Conservation (phyloP, 2,797 vertebrate species). For the Chaenodraco wilsoni region DNA sequence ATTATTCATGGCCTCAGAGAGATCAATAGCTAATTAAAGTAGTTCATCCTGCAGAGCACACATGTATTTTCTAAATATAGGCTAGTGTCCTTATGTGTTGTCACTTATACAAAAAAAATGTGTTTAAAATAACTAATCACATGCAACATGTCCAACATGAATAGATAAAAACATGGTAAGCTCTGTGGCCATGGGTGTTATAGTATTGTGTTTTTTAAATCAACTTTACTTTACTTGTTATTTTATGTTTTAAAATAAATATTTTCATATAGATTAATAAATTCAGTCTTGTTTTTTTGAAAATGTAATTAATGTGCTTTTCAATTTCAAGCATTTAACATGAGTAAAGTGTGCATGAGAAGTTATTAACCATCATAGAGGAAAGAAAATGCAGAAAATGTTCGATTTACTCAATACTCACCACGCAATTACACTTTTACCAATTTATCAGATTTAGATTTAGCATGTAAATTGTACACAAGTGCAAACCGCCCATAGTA, state of each 20-base stretch:
- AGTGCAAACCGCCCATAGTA: neutral
- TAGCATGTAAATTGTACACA: neutral
- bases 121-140: neutral
- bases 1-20: slow-evolving; percentile 20
- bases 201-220: too few species aligned
- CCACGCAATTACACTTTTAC: too few species aligned
- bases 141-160: neutral
- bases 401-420: neutral
- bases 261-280: too few species aligned
- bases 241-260: too few species aligned
- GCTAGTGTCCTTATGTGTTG: slow-evolving; percentile 4
- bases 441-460: neutral
- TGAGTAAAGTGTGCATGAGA: neutral
- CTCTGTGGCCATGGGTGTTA: too few species aligned
- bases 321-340: neutral
- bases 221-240: too few species aligned
- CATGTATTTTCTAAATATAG: slow-evolving; percentile 38
- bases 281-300: too few species aligned
- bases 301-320: too few species aligned
- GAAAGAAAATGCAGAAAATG: neutral
- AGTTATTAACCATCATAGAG: too few species aligned
- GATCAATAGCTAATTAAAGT: slow-evolving; percentile 76
- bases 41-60: slow-evolving; percentile 45
- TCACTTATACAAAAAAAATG: slow-evolving; percentile 10
- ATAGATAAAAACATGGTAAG: neutral